phyloP scores from a whole-genome alignment of 1,140 invertebrate genomes.

The Drosophila insularis region DNA sequence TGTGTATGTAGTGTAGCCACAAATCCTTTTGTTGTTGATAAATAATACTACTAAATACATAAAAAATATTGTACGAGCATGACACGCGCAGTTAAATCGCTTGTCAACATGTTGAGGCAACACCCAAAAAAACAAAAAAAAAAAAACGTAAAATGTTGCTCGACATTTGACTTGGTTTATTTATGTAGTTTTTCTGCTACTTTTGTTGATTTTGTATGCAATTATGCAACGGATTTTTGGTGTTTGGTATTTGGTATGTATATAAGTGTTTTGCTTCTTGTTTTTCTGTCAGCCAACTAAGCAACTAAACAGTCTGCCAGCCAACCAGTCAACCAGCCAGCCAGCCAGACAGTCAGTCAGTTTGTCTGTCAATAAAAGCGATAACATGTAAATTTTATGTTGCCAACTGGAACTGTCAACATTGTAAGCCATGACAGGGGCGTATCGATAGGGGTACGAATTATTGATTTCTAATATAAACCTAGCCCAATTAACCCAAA shows the following conservation, averaged over 20 bases:
- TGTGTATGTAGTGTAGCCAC: conserved; percentile 25
- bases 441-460: conserved; percentile 15
- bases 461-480: too few species aligned
- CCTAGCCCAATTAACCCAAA: conserved; percentile 21
- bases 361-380: conserved; percentile 63
- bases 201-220: conserved; percentile 32
- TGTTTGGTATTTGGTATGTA: conserved; percentile 12
- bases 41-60: conserved; percentile 30
- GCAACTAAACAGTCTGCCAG: conserved; percentile 16
- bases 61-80: conserved; percentile 18
- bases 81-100: conserved; percentile 42
- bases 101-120: conserved; percentile 27
- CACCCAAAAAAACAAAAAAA: neutral
- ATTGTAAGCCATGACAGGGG: conserved; percentile 11
- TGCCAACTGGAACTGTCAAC: conserved; percentile 59
- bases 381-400: conserved; percentile 76
- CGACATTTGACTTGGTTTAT: conserved; percentile 14
- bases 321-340: conserved; percentile 15
- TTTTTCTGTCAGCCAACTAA: conserved; percentile 30
- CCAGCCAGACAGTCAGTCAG: conserved; percentile 29
- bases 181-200: conserved; percentile 8
- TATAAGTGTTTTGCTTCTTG: conserved; percentile 35
- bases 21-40: conserved; percentile 57
- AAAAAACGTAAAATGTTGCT: conserved; percentile 12
- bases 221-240: conserved; percentile 43